Conservation (phyloP, 35 echinoderm and acorn worm genomes). For the Ophiothrix spiculata region DNA sequence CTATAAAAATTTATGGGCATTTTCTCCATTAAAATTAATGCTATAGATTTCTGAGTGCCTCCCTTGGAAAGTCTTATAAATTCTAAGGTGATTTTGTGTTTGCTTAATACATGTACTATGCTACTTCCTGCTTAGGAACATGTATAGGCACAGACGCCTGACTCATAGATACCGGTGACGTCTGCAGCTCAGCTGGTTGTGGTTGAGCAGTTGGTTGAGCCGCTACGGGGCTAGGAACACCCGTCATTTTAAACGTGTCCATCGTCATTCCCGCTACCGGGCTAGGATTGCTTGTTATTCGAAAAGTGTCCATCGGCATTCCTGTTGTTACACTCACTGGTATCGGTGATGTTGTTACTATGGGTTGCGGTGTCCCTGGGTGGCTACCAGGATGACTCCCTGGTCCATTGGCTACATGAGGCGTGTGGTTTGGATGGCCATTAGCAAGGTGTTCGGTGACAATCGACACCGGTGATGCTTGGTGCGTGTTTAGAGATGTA, state of each 20-base stretch:
- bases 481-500: not conserved
- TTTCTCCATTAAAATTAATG: not conserved
- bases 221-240: not conserved
- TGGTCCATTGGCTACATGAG: not conserved
- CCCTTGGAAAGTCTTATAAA: too few species aligned
- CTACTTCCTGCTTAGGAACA: constrained; percentile 24
- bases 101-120: not conserved
- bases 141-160: constrained; percentile 20
- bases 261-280: not conserved
- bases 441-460: constrained; percentile 33
- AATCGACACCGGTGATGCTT: not conserved
- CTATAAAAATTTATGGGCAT: not conserved
- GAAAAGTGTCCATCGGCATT: too few species aligned
- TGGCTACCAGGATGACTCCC: too few species aligned
- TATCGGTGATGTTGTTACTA: not conserved
- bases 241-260: not conserved
- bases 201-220: not conserved
- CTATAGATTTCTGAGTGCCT: not conserved
- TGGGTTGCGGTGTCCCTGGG: constrained; percentile 19
- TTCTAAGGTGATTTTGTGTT: too few species aligned
- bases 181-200: not conserved
- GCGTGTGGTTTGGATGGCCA: constrained; percentile 1
- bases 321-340: too few species aligned
- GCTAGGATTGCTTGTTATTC: too few species aligned
- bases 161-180: not conserved